Percentiles rank a stretch among this genome's conserved stretches.
These are phyloP conservation scores for Amazona finschi DNA, from an alignment of 2,797 vertebrate species.

Conservation along the genomic window DNA sequence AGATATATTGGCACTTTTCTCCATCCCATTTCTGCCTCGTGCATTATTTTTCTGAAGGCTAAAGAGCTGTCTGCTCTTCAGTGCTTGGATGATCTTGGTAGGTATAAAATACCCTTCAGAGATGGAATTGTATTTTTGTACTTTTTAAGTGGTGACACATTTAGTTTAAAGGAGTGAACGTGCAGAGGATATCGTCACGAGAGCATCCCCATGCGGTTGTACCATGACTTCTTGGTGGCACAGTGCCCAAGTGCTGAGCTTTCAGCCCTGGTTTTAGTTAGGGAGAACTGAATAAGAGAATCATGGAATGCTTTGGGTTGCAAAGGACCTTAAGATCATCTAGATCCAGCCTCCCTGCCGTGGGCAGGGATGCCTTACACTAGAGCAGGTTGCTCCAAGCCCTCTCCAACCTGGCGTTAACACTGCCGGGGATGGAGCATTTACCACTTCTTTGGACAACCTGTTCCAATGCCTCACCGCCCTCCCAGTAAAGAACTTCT, in stretches of 20 bases:
- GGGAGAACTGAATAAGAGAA: neutral
- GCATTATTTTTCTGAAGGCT: neutral
- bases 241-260: neutral
- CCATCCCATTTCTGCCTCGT: neutral
- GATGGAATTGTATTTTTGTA: conserved; percentile 24
- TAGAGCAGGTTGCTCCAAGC: neutral
- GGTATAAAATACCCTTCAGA: conserved; percentile 36
- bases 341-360: neutral
- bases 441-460: neutral
- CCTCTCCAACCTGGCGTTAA: neutral
- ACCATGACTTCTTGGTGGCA: neutral
- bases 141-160: neutral
- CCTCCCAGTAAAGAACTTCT: neutral
- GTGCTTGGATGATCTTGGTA: conserved; percentile 6
- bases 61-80: conserved; percentile 14
- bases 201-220: neutral
- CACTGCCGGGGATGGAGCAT: neutral
- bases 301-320: neutral
- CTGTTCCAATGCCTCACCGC: neutral
- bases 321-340: neutral
- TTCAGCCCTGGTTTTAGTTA: neutral
- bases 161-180: neutral
- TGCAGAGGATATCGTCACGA: fast-evolving
- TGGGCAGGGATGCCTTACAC: neutral
- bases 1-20: neutral